A percentile compares a stretch with the other conserved stretches of the same genome.
Evolutionary conservation across 2,113 vertebrate species (phyloP).

Genomic region (Halcyon malimbica): DNA sequence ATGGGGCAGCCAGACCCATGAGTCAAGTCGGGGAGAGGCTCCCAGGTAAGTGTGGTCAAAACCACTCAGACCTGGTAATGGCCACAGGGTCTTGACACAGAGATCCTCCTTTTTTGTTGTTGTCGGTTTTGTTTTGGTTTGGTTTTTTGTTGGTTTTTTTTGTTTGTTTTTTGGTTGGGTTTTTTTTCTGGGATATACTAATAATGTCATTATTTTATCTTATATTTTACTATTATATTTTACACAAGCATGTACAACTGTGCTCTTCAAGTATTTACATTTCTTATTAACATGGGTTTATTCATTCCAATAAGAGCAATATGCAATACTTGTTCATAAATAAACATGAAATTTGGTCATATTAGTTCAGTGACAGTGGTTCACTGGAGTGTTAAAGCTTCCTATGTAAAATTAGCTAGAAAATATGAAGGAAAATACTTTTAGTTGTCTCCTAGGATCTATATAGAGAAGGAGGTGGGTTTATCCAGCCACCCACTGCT

Average conservation of each 20-base stretch:
- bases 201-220: not conserved
- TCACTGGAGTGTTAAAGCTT: constrained; percentile 11
- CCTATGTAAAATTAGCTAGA: not conserved
- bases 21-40: not conserved
- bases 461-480: not conserved
- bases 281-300: not conserved
- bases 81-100: not conserved
- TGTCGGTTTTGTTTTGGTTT: too few species aligned
- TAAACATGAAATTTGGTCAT: constrained; percentile 20
- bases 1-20: not conserved
- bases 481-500: not conserved
- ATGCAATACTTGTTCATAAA: constrained; percentile 5
- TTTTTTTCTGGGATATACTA: not conserved
- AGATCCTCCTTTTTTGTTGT: too few species aligned
- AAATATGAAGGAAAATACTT: not conserved
- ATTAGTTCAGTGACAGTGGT: not conserved
- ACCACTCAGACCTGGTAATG: fast-evolving
- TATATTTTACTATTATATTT: not conserved
- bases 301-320: not conserved
- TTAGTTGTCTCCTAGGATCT: not conserved
- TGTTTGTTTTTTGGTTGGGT: too few species aligned
- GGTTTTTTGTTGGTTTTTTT: too few species aligned
- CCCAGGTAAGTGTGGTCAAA: not conserved
- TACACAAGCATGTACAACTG: not conserved
- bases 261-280: not conserved